Evolutionary conservation across 2,797 vertebrate species (phyloP).

Genomic region (Dendrocincla fuliginosa): DNA sequence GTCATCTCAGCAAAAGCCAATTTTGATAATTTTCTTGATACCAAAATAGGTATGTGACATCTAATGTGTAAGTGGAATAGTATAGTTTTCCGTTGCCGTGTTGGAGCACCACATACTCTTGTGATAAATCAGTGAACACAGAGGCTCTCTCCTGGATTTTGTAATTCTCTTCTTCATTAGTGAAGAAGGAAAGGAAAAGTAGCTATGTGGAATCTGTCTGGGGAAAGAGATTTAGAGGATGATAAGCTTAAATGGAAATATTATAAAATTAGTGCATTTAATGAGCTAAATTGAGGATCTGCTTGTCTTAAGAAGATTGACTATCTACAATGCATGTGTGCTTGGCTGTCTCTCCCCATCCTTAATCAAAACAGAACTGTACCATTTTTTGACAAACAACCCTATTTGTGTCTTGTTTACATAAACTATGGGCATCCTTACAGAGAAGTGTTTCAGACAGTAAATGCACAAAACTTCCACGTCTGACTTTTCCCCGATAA

Average conservation of each 20-base stretch:
- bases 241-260: neutral
- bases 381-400: neutral
- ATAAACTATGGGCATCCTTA: neutral
- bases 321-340: neutral
- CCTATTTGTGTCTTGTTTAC: neutral
- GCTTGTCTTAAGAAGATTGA: neutral
- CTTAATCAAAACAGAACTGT: neutral
- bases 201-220: neutral
- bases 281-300: neutral
- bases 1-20: constrained; percentile 81
- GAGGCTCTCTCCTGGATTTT: neutral
- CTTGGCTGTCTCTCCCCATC: neutral
- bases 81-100: neutral
- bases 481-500: neutral
- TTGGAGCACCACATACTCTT: neutral
- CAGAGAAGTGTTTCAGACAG: neutral
- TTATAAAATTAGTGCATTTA: neutral
- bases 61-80: neutral
- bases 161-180: neutral
- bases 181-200: neutral
- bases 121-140: neutral
- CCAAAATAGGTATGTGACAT: constrained; percentile 86
- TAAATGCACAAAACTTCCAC: neutral
- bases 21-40: constrained; percentile 87
- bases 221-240: neutral